Evolutionary conservation across 2,888 invertebrate genomes (phyloP), one percentile per base, ranked within the genome.

Genomic region (Ophraella communa): DNA sequence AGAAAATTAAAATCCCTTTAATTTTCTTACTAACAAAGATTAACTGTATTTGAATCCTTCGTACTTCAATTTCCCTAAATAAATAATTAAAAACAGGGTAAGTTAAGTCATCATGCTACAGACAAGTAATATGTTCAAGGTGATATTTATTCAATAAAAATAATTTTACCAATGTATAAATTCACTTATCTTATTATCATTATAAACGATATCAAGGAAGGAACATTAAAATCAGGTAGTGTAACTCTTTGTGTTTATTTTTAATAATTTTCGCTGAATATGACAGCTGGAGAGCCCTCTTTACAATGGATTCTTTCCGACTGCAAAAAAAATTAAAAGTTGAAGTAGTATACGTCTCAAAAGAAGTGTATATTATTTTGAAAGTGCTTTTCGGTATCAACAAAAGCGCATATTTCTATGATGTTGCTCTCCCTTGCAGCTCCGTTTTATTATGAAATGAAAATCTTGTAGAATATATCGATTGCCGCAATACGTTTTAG

Each of bases 381-480:
- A 59, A 51, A 51, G 51, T 51, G 58, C 58, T 59, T 49, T 58
- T 49, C 18, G 39, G 51, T 51, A 59, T 35, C 51, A 42, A 59
- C 39, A 51, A 59, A 59, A 45, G 42, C 39, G 35, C 58, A 59
- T 21, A 27, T 17, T 33, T 47, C 57, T 57, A 33, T 57, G 57
- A 57, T 49, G 57, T 65, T 47, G 27, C 23, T 24, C 49, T 55
- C 23, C 59, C 51, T 51, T 20, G 20, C 10, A 45, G 33, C 56
- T 60, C 61, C 51, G n/a, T 58, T 62, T 54, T 64, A 62, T 67
- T 62, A 35, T 54, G 55, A 55, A 59, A 60, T 62, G 58, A 64
- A 64, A 67, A 65, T 66, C 63, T 64, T 64, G 63, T 64, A 58
- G 53, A 44, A 44, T 33, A 39, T 67, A 67, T 67, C 64, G 67